These are phyloP conservation scores for Acipenser transmontanus DNA, from an alignment of 2,797 vertebrate genomes.

Conservation along the genomic window DNA sequence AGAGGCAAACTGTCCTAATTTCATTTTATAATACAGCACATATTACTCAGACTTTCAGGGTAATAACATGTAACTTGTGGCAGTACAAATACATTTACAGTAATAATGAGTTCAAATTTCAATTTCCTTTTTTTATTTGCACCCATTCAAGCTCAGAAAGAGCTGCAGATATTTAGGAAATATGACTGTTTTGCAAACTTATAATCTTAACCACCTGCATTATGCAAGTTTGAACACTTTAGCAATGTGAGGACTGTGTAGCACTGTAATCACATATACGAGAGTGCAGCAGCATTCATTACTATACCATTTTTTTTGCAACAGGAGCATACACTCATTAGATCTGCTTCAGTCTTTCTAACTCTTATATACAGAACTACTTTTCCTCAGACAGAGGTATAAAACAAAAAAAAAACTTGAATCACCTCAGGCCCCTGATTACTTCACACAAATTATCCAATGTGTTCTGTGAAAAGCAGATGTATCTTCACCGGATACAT, in stretches of 20 bases:
- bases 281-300: neutral
- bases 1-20: slow-evolving; percentile 30
- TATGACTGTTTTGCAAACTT: neutral
- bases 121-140: slow-evolving; percentile 4
- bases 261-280: neutral
- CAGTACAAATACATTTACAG: slow-evolving; percentile 1
- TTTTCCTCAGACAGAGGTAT: slow-evolving; percentile 6
- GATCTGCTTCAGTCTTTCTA: neutral
- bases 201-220: slow-evolving; percentile 5
- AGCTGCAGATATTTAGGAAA: neutral
- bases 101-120: slow-evolving; percentile 5
- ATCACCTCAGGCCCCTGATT: slow-evolving; percentile 31
- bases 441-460: slow-evolving; percentile 30
- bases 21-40: slow-evolving; percentile 10
- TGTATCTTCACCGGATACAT: too few relatives aligned
- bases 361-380: slow-evolving; percentile 7
- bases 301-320: neutral
- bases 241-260: neutral
- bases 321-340: neutral
- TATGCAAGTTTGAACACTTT: neutral
- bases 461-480: slow-evolving; percentile 20
- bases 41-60: slow-evolving; percentile 3
- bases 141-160: neutral
- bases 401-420: slow-evolving; percentile 11
- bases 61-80: slow-evolving; percentile 5